A percentile compares a stretch with the other conserved stretches of the same genome.
Evolutionary conservation across 2,797 vertebrate species (phyloP).

Genomic region (Chelmon rostratus): DNA sequence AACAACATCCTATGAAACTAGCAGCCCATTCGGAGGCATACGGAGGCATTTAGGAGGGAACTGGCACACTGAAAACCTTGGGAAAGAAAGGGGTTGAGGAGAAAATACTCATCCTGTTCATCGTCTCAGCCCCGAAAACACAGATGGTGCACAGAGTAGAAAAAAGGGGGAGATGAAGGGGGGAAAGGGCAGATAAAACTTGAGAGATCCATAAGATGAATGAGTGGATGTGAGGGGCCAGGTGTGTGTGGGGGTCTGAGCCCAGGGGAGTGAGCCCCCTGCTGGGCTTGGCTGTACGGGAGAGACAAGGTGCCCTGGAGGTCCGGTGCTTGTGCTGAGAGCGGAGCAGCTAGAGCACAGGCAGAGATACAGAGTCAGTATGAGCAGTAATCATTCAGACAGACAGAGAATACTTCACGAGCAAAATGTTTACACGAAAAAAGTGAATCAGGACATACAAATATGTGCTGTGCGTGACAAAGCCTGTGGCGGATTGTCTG

Average conservation of each 20-base stretch:
- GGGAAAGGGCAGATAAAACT: slow-evolving; percentile 49
- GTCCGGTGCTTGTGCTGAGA: slow-evolving; percentile 80
- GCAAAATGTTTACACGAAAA: slow-evolving; percentile 27
- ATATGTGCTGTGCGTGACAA: slow-evolving; percentile 34
- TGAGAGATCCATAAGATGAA: slow-evolving; percentile 58
- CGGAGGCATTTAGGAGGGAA: slow-evolving; percentile 25
- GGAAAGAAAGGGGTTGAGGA: slow-evolving; percentile 36
- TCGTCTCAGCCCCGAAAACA: slow-evolving; percentile 44
- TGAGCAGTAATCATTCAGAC: slow-evolving; percentile 68
- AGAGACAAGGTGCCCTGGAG: slow-evolving; percentile 78
- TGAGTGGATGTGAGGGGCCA: slow-evolving; percentile 68
- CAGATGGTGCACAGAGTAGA: slow-evolving; percentile 13
- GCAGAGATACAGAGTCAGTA: slow-evolving; percentile 83
- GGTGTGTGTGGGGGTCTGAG: slow-evolving; percentile 80
- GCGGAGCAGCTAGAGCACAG: slow-evolving; percentile 84
- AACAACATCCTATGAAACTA: slow-evolving; percentile 20
- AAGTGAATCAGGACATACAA: slow-evolving; percentile 20
- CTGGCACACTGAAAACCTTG: slow-evolving; percentile 43
- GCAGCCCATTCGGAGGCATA: slow-evolving; percentile 22
- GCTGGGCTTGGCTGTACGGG: slow-evolving; percentile 77
- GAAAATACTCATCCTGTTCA: slow-evolving; percentile 80
- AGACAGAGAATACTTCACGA: slow-evolving; percentile 62
- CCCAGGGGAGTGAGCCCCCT: slow-evolving; percentile 76
- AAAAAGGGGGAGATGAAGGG: slow-evolving; percentile 45
- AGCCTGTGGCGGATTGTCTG: slow-evolving; percentile 67